Base-by-base conservation (phyloP, 2,113 vertebrate genomes). In the Mormyrus lacerda region DNA sequence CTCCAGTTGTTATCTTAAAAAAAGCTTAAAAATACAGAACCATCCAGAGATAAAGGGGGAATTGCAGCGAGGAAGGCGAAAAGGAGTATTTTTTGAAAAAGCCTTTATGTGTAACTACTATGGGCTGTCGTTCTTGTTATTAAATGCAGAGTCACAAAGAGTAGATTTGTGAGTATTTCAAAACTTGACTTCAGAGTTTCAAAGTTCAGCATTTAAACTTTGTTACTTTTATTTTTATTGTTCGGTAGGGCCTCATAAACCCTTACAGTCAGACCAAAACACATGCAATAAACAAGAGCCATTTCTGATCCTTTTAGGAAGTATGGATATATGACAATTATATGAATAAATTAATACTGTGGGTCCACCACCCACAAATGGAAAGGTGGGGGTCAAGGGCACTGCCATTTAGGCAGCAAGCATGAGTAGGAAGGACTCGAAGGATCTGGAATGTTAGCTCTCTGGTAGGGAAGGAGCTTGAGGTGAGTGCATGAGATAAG, bases 11-110 rank as follows among this genome's bases (percentile, higher is more conserved):
- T 69, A 69, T 69, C 61, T 69, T 13, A 69, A 69, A 82, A 82
- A 83, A 44, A 83, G 44, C 79, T 83, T 45, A 69, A 69, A 44
- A 83, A 83, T 83, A 45, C 39, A 87, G 58, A 87, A 87, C 50
- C 86, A 87, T 53, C 51, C 35, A 69, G 61, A 69, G 61, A 31
- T 69, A 21, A 44, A 44, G 58, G 55, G 42, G 27, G n/a, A 86
- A 35, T 21, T 83, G 69, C 4, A 35, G 24, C 13, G 31, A 24
- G 17, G 17, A 53, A 9, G 65, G 76, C 19, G 10, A 76, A 79
- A 13, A 44, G 55, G 82, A 27, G 15, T 21, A 51, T 79, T 89
- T 89, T 51, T 89, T n/a, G 19, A 87, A 69, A 69, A 69, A 27
- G 61, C 9, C 27, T 69, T 31, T 69, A 69, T 69, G 47, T 35